phyloP scores from a whole-genome alignment of 2,797 vertebrate species.

The Pseudomugil tenellus region DNA sequence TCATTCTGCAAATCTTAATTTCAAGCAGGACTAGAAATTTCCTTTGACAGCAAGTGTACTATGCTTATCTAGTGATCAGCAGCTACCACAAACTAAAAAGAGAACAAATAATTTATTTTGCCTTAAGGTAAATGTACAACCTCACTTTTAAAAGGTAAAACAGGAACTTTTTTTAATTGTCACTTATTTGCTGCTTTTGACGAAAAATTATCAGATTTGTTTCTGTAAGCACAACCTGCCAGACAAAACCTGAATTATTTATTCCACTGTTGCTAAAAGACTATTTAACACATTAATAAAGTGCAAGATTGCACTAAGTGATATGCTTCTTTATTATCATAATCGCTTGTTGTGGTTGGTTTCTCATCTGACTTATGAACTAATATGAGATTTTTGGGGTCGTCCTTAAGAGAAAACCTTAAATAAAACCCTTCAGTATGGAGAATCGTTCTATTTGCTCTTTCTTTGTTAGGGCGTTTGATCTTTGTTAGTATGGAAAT shows the following conservation, averaged over 20 bases:
- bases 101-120: neutral
- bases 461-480: constrained; percentile 35
- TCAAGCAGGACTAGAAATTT: constrained; percentile 8
- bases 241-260: neutral
- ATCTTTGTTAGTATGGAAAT: constrained; percentile 39
- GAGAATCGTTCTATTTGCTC: neutral
- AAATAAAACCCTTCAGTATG: neutral
- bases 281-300: constrained; percentile 7
- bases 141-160: neutral
- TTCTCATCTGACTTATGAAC: neutral
- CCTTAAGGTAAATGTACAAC: constrained; percentile 1
- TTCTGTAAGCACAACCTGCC: neutral
- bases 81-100: neutral
- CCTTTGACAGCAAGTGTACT: neutral
- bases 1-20: constrained; percentile 17
- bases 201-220: neutral
- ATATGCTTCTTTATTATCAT: neutral
- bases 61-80: constrained; percentile 1
- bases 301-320: neutral
- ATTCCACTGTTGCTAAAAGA: constrained; percentile 1
- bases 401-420: neutral
- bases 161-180: neutral
- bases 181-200: neutral
- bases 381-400: neutral
- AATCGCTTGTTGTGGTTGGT: neutral